Evolutionary conservation across 1,140 invertebrate genomes (phyloP).

Genomic region (Cydia amplana): DNA sequence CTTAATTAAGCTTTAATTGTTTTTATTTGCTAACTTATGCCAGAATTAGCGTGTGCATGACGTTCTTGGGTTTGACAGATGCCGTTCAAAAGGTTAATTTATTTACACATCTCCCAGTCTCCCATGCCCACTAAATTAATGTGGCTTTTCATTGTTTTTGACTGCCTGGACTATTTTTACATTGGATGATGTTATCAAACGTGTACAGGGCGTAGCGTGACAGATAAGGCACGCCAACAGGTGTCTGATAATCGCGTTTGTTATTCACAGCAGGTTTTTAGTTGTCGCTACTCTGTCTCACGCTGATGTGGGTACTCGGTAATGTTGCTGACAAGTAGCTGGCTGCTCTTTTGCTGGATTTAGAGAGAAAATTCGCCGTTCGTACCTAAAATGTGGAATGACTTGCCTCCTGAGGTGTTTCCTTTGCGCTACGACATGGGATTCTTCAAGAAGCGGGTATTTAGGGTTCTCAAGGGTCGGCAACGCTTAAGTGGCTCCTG

Average conservation of each 20-base stretch:
- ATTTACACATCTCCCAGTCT: no score
- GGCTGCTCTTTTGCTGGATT: background rate
- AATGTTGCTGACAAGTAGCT: background rate
- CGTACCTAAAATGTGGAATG: background rate
- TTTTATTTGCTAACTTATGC: no score
- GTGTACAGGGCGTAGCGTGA: background rate
- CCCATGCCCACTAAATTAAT: no score
- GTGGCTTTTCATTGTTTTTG: background rate
- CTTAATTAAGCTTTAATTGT: no score
- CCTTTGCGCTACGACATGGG: no score
- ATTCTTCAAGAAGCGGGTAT: no score
- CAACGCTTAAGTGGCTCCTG: no score
- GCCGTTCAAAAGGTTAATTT: no score
- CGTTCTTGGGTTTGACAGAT: no score
- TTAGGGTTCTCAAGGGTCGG: no score
- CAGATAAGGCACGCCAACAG: background rate
- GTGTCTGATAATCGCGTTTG: background rate
- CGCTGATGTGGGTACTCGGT: background rate
- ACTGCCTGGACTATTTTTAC: background rate
- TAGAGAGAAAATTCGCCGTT: background rate
- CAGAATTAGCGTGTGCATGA: no score
- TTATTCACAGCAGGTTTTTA: conserved; percentile 14
- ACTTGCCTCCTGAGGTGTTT: no score
- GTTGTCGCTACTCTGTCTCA: background rate
- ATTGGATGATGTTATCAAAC: background rate